These are phyloP conservation scores for Podarcis siculus DNA, from an alignment of 2,797 vertebrate species.

Conservation along the genomic window DNA sequence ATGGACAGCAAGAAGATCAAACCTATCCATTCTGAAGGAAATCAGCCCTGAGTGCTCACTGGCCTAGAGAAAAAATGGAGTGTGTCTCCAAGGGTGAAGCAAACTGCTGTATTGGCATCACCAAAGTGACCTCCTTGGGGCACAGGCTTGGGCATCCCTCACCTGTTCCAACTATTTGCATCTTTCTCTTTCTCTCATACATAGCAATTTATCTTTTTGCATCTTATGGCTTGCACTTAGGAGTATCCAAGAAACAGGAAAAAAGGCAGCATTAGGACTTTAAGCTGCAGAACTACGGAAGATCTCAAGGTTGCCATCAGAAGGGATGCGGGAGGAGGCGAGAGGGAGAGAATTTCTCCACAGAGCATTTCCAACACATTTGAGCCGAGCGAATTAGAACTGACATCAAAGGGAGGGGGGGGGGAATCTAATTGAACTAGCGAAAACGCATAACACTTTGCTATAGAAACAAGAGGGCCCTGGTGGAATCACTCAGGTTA, in stretches of 20 bases:
- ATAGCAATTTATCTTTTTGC: not conserved
- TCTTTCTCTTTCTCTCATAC: too few relatives aligned
- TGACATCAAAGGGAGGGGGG: conserved; percentile 49
- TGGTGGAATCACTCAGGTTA: conserved; percentile 48
- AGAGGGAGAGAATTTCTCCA: conserved; percentile 48
- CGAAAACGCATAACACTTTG: conserved; percentile 66
- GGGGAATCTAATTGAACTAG: conserved; percentile 69
- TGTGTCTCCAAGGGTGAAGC: too few relatives aligned
- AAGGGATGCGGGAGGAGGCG: not conserved
- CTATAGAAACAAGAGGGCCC: conserved; percentile 57
- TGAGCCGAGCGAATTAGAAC: conserved; percentile 69
- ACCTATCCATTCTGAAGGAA: too few relatives aligned
- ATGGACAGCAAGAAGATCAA: too few relatives aligned
- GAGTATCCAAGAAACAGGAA: conserved; percentile 21
- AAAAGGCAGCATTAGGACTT: not conserved
- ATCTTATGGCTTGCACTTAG: not conserved
- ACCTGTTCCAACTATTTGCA: too few relatives aligned
- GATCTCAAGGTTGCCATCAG: conserved; percentile 39
- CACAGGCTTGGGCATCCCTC: too few relatives aligned
- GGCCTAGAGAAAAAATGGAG: too few relatives aligned
- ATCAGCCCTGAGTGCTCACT: too few relatives aligned
- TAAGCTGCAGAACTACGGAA: conserved; percentile 44
- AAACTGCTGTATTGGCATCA: too few relatives aligned
- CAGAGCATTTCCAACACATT: conserved; percentile 43
- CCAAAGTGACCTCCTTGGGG: too few relatives aligned